These are phyloP conservation scores for Apodemia duryi DNA, from an alignment of 2,888 invertebrate species.

Conservation along the genomic window DNA sequence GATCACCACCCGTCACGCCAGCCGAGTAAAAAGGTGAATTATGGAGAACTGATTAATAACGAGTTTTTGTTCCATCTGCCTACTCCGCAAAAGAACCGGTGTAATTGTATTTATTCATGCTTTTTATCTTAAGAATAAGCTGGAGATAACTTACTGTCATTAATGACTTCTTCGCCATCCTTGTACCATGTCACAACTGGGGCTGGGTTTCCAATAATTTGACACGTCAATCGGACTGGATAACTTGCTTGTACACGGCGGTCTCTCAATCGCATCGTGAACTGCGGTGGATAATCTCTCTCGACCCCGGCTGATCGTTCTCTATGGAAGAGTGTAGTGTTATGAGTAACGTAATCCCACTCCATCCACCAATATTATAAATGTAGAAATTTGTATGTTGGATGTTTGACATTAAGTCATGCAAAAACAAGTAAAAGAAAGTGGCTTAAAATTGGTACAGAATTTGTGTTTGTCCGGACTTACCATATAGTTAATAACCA, in stretches of 20 bases:
- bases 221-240: slow-evolving; percentile 91
- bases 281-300: slow-evolving; percentile 85
- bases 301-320: slow-evolving; percentile 62
- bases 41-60: too few species aligned
- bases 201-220: slow-evolving; percentile 86
- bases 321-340: slow-evolving; percentile 34
- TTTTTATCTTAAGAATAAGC: background rate
- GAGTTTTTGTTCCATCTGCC: too few species aligned
- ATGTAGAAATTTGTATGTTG: too few species aligned
- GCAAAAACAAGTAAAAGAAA: too few species aligned
- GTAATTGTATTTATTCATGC: background rate
- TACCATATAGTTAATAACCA: too few species aligned
- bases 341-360: too few species aligned
- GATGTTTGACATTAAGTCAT: too few species aligned
- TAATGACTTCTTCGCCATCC: slow-evolving; percentile 82
- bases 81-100: background rate
- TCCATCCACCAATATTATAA: too few species aligned
- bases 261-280: slow-evolving; percentile 91
- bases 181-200: slow-evolving; percentile 92
- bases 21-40: too few species aligned
- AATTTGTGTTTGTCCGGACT: too few species aligned
- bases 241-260: slow-evolving; percentile 90
- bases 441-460: too few species aligned
- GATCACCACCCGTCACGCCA: too few species aligned
- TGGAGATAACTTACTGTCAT: slow-evolving; percentile 67